These are phyloP conservation scores for Misgurnus anguillicaudatus DNA, from an alignment of 2,113 vertebrate genomes.

Conservation along the genomic window DNA sequence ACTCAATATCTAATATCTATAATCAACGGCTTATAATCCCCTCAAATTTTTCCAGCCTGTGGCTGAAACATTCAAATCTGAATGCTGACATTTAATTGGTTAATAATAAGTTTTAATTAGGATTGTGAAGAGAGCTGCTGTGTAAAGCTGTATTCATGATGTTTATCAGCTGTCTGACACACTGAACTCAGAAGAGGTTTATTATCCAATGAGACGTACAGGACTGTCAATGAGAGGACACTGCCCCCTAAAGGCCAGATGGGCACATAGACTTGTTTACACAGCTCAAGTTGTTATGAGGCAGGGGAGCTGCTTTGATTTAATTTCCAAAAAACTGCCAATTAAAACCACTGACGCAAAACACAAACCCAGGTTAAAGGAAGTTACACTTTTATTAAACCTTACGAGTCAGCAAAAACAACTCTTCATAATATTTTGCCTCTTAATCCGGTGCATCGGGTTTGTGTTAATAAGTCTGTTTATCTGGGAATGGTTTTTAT, in stretches of 20 bases:
- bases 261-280: not conserved
- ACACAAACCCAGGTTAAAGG: not conserved
- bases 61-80: not conserved
- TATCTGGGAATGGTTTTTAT: too few relatives aligned
- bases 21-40: not conserved
- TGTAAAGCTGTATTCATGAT: not conserved
- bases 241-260: constrained; percentile 46
- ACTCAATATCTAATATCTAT: not conserved
- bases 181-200: not conserved
- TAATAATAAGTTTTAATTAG: not conserved
- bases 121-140: not conserved
- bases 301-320: not conserved
- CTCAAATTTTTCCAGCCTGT: not conserved
- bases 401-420: too few relatives aligned
- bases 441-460: too few relatives aligned
- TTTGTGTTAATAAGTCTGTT: too few relatives aligned
- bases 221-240: constrained; percentile 28
- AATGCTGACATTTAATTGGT: not conserved
- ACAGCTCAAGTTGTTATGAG: not conserved
- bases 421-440: too few relatives aligned
- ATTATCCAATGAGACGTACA: not conserved
- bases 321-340: not conserved
- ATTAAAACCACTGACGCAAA: not conserved
- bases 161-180: constrained; percentile 3
- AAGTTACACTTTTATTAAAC: not conserved